Base-by-base conservation (phyloP, 2,888 invertebrate genomes). In the Micoletzkya japonica region DNA sequence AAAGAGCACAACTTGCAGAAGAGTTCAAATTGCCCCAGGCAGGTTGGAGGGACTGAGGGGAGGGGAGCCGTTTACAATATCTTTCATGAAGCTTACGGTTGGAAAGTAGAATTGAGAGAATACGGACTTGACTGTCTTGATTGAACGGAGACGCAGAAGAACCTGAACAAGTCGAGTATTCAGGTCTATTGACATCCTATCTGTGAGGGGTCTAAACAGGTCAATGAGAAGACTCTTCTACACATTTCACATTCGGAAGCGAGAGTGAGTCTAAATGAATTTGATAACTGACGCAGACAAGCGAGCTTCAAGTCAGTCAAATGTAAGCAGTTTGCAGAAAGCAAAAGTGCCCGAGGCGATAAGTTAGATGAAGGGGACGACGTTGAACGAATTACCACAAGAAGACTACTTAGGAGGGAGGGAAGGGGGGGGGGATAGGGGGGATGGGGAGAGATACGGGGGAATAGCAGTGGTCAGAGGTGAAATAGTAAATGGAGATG, bases 311-410 rank as follows among this genome's bases (percentile, higher is more conserved):
- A n/a, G n/a, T n/a, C n/a, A n/a, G n/a, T n/a, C n/a, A n/a, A n/a
- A n/a, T n/a, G n/a, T n/a, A n/a, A n/a, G n/a, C n/a, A n/a, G n/a
- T n/a, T n/a, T n/a, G 50, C 49, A 63, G 63, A 63, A 50, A 63
- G 63, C 63, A 63, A 63, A 63, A 63, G 37, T 63, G 63, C 63
- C 63, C 63, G 63, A 63, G 63, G 63, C 50, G 32, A 63, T 49
- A 63, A 63, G 63, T 63, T 63, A 63, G 63, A 63, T 63, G 61
- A 44, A 44, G 44, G 39, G 32, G 44, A n/a, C n/a, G n/a, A n/a
- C 14, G 44, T n/a, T 36, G 63, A 63, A 63, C 63, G 63, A 63
- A 63, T 63, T 63, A 63, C 50, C 10, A 60, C 34, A 50, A 32
- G 49, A 39, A 60, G 30, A 60, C n/a, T 7, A 17, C 2, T 30